Percentiles rank a stretch among this genome's conserved stretches.
Conservation (phyloP, 2,113 vertebrate genomes). For the Setophaga coronata region DNA sequence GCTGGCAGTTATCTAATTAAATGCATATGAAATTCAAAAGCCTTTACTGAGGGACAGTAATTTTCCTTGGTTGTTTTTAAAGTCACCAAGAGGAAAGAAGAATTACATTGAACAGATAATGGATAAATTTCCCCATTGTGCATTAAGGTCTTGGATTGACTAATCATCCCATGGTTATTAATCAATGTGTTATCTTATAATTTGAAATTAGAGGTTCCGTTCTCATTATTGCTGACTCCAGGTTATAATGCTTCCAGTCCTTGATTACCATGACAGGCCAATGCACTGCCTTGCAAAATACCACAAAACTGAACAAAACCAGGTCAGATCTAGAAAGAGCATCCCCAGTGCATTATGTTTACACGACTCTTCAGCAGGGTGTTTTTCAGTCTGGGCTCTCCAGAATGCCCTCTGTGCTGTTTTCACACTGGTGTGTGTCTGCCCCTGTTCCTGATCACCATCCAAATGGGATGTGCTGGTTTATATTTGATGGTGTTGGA, state of each 20-base stretch:
- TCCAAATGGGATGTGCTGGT: background rate
- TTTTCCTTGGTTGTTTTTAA: constrained; percentile 77
- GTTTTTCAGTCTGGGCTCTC: background rate
- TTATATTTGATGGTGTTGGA: background rate
- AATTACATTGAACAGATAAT: constrained; percentile 72
- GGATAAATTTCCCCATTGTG: constrained; percentile 76
- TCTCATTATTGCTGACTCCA: constrained; percentile 72
- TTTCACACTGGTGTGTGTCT: background rate
- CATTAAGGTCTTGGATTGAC: constrained; percentile 64
- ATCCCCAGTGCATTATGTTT: background rate
- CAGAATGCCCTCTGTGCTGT: background rate
- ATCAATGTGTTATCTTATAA: constrained; percentile 73
- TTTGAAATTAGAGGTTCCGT: constrained; percentile 73
- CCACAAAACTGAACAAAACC: constrained; percentile 44
- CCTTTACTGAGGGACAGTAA: constrained; percentile 74
- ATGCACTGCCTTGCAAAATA: constrained; percentile 36
- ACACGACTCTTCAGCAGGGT: background rate
- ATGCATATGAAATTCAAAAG: constrained; percentile 82
- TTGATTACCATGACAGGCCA: constrained; percentile 54
- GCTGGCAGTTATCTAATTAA: constrained; percentile 81
- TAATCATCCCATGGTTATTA: constrained; percentile 73
- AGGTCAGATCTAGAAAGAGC: constrained; percentile 60
- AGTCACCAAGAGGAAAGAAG: constrained; percentile 71
- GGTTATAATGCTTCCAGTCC: constrained; percentile 56
- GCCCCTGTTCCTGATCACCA: background rate